Evolutionary conservation across 2,888 invertebrate genomes (phyloP).

Genomic region (Synergus gifuensis): DNA sequence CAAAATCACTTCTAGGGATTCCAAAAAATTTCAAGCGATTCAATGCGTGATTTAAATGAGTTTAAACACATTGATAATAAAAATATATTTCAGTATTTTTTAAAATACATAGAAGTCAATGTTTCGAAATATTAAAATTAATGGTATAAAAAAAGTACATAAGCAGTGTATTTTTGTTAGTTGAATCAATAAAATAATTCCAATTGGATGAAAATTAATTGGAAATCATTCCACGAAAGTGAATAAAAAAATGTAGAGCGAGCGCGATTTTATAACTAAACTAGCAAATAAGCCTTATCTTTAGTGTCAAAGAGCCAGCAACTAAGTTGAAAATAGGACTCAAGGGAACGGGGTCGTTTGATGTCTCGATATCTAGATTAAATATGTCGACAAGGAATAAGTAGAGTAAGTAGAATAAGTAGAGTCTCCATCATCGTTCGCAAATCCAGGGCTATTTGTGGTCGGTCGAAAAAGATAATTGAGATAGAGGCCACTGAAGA

Average conservation of each 20-base stretch:
- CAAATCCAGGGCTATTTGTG: conserved; percentile 50
- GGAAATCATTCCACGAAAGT: too few species aligned
- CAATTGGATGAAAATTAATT: background rate
- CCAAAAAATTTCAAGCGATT: too few species aligned
- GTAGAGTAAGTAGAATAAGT: background rate
- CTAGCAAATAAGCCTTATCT: background rate
- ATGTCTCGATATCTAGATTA: conserved; percentile 9
- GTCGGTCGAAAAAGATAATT: conserved; percentile 56
- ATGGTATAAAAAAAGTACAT: too few species aligned
- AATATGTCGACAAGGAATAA: conserved; percentile 1
- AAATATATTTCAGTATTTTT: too few species aligned
- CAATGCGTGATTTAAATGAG: too few species aligned
- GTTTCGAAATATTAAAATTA: too few species aligned
- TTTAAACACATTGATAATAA: too few species aligned
- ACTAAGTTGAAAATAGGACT: conserved; percentile 2
- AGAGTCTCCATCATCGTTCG: background rate
- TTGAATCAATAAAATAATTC: background rate
- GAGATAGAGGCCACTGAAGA: conserved; percentile 48
- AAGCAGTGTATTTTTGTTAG: too few species aligned
- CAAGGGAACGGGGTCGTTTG: background rate
- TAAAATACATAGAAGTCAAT: too few species aligned
- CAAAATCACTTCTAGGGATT: too few species aligned
- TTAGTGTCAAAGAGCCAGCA: background rate
- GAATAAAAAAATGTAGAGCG: background rate
- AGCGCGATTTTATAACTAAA: background rate